Conservation (phyloP, 2,113 vertebrate species). For the Tinamus guttatus region DNA sequence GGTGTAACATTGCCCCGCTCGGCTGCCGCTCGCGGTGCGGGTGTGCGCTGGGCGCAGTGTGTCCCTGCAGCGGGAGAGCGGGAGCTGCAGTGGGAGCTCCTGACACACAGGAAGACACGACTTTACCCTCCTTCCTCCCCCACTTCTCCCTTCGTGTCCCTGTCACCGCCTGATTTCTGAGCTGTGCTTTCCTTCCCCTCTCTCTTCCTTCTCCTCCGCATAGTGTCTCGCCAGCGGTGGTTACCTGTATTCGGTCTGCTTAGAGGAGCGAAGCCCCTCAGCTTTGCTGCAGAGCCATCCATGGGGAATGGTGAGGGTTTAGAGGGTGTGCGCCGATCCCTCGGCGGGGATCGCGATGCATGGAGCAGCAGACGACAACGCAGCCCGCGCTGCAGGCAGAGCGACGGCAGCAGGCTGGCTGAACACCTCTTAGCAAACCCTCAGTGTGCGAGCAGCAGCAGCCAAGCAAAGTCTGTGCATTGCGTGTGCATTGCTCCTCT, state of each 20-base stretch:
- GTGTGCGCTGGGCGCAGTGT: neutral
- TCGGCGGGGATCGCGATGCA: neutral
- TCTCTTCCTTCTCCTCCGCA: neutral
- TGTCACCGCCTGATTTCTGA: neutral
- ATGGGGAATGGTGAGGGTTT: neutral
- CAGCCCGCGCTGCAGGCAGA: slow-evolving; percentile 7
- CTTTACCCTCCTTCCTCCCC: neutral
- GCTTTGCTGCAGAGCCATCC: neutral
- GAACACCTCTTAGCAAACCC: neutral
- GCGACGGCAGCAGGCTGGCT: neutral
- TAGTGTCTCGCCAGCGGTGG: neutral
- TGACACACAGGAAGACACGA: neutral
- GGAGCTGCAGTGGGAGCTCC: neutral
- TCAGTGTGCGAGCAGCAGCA: neutral
- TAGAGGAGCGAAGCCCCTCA: neutral
- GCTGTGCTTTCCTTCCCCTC: neutral
- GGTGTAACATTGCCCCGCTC: neutral
- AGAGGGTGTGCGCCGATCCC: neutral
- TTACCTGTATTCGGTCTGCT: neutral
- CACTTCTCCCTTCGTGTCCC: neutral
- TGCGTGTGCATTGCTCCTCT: neutral
- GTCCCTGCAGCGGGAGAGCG: neutral
- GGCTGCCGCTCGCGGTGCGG: rapidly evolving
- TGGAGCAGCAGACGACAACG: neutral
- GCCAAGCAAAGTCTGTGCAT: too few relatives aligned